Evolutionary conservation across 2,797 vertebrate species (phyloP), one percentile per base, ranked within the genome.

Genomic region (Malurus splendens): DNA sequence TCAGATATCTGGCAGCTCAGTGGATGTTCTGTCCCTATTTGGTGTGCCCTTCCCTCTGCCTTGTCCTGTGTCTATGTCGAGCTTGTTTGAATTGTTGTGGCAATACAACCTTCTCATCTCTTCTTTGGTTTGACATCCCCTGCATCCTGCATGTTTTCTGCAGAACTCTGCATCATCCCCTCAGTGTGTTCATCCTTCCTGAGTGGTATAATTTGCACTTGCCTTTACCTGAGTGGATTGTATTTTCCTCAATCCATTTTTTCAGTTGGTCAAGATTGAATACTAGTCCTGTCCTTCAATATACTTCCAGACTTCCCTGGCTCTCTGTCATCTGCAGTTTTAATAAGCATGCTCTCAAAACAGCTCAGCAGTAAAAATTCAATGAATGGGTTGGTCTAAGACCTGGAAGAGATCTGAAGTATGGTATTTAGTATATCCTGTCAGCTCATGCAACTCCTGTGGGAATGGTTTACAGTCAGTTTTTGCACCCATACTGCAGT

Each of bases 11-110:
- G 52, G 23, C 59, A 72, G 44, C 17, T 71, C 27, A 14, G 14
- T 12, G 75, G 78, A 78, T 81, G 30, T 47, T n/a, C 30, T 72
- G 13, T 60, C 55, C 14, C 18, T 7, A 0, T 75, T 72, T 32
- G 47, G 6, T 50, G 36, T 42, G 19, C 48, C 19, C 47, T 78
- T 86, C 33, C 67, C 36, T 67, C 44, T 68, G 27, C 56, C 28
- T 48, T 61, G 28, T 47, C 59, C 55, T 72, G 52, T 19, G 3
- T 66, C 61, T 87, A 12, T 1, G 0, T 14, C 1, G 0, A 19
- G 50, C 38, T 85, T 33, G 3, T 55, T 70, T 57, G 23, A 51
- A 10, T 39, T 78, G 39, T 32, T 77, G 50, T 72, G 48, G 25
- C 48, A 61, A 28, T 48, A 22, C 2, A 2, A 12, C 19, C 9